Percentiles rank a stretch among this genome's conserved stretches.
Conservation (phyloP, 2,888 invertebrate genomes). For the Drosophila formosana region DNA sequence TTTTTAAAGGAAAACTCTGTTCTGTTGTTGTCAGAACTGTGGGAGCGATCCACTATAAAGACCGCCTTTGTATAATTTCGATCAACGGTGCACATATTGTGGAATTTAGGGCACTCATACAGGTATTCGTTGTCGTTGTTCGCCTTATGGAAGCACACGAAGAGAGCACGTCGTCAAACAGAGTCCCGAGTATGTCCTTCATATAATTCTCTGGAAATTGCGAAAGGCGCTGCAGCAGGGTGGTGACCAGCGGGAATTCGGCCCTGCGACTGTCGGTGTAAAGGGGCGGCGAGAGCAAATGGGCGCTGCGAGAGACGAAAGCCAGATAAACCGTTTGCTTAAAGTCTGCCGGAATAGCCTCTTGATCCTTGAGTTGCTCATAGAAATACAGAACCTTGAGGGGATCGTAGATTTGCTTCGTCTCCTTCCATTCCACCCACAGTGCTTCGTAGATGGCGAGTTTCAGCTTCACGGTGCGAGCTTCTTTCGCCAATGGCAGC, state of each 20-base stretch:
- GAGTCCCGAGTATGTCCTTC: constrained; percentile 57
- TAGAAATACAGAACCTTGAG: constrained; percentile 58
- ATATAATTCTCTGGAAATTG: constrained; percentile 43
- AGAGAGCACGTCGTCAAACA: constrained; percentile 57
- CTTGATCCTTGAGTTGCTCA: constrained; percentile 31
- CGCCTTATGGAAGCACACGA: constrained; percentile 11
- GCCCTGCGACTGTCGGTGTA: constrained; percentile 42
- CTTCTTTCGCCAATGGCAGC: constrained; percentile 42
- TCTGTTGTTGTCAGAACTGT: constrained; percentile 43
- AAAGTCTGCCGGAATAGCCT: constrained; percentile 35
- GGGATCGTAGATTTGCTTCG: constrained; percentile 61
- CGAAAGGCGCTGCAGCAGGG: constrained; percentile 50
- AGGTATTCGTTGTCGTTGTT: constrained; percentile 40
- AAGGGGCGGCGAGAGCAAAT: constrained; percentile 65
- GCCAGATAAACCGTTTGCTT: constrained; percentile 37
- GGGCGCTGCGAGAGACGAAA: constrained; percentile 55
- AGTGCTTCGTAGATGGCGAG: constrained; percentile 65
- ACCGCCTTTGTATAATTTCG: constrained; percentile 66
- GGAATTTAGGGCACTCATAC: constrained; percentile 71
- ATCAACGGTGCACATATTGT: constrained; percentile 63
- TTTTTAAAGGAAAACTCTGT: constrained; percentile 65
- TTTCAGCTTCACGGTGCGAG: constrained; percentile 53
- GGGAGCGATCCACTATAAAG: too few species aligned
- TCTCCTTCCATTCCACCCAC: constrained; percentile 67
- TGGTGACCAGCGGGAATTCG: constrained; percentile 51